Base-by-base conservation (phyloP, 2,113 vertebrate genomes). In the Protobothrops flavoviridis region DNA sequence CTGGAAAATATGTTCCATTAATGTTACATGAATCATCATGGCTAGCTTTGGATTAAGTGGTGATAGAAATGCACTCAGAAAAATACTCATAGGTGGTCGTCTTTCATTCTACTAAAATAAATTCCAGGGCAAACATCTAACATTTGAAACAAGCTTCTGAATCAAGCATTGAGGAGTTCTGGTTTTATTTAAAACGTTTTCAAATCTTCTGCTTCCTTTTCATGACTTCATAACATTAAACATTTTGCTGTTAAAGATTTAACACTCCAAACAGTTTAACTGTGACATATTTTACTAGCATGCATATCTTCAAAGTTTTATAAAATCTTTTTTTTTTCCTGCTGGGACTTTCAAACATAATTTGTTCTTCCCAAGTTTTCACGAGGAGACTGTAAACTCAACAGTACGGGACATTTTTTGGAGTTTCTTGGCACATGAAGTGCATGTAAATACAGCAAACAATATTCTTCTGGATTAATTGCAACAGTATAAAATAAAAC, bases 401-500 rank as follows among this genome's bases (percentile, higher is more conserved):
- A 92, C 8, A 29, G 43, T 61, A n/a, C 56, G 2, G 45, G 52
- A 69, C 52, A 59, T 23, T 57, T 59, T 93, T 45, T 57, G 11
- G 6, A 81, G 23, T 56, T 85, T 23, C 53, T 85, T 85, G 50
- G n/a, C 21, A 61, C 91, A 11, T 7, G 61, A 81, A 55, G n/a
- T 21, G 10, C 33, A 9, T 81, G 69, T 13, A 90, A 85, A 89
- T 48, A 95, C 94, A 93, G 39, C 95, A 85, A 89, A 88, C 64
- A 85, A 92, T 94, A 93, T 90, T 43, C 61, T 56, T 50, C 95
- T 5, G 87, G 61, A 53, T 64, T 93, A 93, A 57, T 92, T 96
- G 20, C 90, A 94, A 94, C 81, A 93, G 52, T 56, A 92, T 95
- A 91, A 97, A 96, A 90, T 95, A 93, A 96, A 95, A 95, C 97